Evolutionary conservation across 2,888 invertebrate species (phyloP), one percentile per base, ranked within the genome.

Genomic region (Thyatira batis): DNA sequence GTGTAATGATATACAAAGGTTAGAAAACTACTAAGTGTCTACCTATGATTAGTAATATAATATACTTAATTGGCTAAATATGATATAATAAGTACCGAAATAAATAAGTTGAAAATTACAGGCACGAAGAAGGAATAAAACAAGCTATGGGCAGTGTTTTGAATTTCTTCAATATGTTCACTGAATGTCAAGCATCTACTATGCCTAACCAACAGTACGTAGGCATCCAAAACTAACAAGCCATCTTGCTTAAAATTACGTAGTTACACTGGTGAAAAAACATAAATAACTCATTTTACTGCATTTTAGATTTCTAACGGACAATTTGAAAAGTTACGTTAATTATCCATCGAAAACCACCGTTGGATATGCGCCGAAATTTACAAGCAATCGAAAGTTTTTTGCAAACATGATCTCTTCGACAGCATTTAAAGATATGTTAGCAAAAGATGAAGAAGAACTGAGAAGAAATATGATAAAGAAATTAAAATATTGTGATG

Each of bases 321-420:
- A 87, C 30, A 72, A 89, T 57, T 54, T 87, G 11, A 76, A 83
- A 53, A 72, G 59, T 50, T 87, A 70, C 58, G 71, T 89, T 0
- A 85, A 85, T 60, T 74, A 71, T 25, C 86, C 82, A 6, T 72
- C 84, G 9, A 84, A 78, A 67, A 89, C 90, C 0, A 90, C 90
- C 1, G 82, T 90, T 10, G 90, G 89, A 1, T 76, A 76, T 43
- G 76, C 80, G 1, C 83, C 81, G 11, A 81, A 78, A 59, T 84
- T 82, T 60, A 86, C 87, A 2, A 70, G 55, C n/a, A 88, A 90
- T 57, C 74, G 87, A 27, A 88, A 85, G 51, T 89, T 85, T 67
- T 88, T 91, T 51, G 85, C 87, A 6, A 89, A 91, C 58, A 63
- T 91, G 65, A 71, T 91, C 25, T 67, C 67, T 23, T 77, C 83